phyloP scores from a whole-genome alignment of 1,140 invertebrate species.

The Propsilocerus akamusi region DNA sequence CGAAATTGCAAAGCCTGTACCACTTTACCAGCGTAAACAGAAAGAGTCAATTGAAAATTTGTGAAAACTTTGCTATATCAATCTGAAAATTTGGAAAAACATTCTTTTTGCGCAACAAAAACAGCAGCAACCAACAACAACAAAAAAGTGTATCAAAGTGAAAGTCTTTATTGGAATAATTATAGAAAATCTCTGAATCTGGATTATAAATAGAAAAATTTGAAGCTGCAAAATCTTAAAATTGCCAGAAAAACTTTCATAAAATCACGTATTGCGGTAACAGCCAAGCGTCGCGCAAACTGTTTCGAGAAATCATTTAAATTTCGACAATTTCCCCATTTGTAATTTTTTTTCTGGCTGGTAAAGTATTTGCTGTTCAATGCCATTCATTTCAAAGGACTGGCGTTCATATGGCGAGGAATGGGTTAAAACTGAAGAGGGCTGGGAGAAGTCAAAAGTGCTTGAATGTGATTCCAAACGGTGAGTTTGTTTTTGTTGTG shows the following conservation, averaged over 20 bases:
- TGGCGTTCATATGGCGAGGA: constrained; percentile 91
- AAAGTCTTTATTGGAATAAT: not conserved
- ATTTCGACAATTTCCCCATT: no score
- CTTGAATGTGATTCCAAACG: constrained; percentile 49
- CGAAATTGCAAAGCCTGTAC: no score
- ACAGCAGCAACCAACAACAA: not conserved
- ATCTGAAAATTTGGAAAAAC: not conserved
- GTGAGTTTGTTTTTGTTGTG: constrained; percentile 20
- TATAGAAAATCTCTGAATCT: not conserved
- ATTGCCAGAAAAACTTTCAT: constrained; percentile 2
- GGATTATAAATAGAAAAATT: not conserved
- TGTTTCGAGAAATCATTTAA: no score
- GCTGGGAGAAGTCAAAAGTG: constrained; percentile 91
- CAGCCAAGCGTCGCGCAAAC: no score
- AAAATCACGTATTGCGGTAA: no score
- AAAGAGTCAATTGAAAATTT: not conserved
- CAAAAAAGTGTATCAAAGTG: not conserved
- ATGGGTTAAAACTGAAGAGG: constrained; percentile 94
- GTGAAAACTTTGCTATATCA: not conserved
- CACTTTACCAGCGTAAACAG: not conserved
- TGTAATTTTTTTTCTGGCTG: no score
- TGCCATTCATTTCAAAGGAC: constrained; percentile 92
- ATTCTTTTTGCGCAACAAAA: not conserved
- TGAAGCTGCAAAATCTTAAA: not conserved
- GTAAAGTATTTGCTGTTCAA: no score